Evolutionary conservation across 2,888 invertebrate species (phyloP).

Genomic region (Cylindroiulus punctatus): DNA sequence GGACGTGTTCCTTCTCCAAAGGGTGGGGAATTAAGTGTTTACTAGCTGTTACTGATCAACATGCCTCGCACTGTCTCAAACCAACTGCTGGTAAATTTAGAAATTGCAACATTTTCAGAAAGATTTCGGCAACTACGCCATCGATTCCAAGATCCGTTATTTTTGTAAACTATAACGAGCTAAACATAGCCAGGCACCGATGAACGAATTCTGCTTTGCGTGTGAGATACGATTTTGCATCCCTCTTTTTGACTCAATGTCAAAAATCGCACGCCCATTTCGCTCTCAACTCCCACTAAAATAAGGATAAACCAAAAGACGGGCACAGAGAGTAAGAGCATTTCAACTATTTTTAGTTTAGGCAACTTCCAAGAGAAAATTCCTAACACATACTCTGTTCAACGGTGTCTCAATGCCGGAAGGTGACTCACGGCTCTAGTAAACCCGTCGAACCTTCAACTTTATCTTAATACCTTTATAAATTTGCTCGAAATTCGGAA

Average conservation of each 20-base stretch:
- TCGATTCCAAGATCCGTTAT: not conserved
- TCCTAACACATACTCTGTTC: not conserved
- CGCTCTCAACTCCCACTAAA: not conserved
- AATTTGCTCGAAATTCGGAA: not conserved
- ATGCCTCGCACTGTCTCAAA: not conserved
- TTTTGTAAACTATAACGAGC: not conserved
- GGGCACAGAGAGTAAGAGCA: not conserved
- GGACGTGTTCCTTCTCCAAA: too few relatives aligned
- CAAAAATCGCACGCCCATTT: not conserved
- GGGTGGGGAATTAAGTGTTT: too few relatives aligned
- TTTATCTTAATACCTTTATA: not conserved
- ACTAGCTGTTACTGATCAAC: too few relatives aligned
- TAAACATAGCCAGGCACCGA: not conserved
- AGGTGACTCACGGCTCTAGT: not conserved
- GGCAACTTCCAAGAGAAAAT: not conserved
- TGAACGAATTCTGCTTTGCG: not conserved
- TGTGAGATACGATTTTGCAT: not conserved
- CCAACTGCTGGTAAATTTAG: constrained; percentile 6
- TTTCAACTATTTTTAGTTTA: not conserved
- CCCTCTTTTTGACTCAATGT: constrained; percentile 4
- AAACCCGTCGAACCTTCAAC: not conserved
- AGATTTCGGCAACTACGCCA: not conserved
- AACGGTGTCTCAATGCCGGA: not conserved
- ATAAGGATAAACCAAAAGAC: too few relatives aligned
- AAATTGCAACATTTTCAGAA: not conserved